Evolutionary conservation across 2,888 invertebrate species (phyloP).

Genomic region (Horisme vitalbata): DNA sequence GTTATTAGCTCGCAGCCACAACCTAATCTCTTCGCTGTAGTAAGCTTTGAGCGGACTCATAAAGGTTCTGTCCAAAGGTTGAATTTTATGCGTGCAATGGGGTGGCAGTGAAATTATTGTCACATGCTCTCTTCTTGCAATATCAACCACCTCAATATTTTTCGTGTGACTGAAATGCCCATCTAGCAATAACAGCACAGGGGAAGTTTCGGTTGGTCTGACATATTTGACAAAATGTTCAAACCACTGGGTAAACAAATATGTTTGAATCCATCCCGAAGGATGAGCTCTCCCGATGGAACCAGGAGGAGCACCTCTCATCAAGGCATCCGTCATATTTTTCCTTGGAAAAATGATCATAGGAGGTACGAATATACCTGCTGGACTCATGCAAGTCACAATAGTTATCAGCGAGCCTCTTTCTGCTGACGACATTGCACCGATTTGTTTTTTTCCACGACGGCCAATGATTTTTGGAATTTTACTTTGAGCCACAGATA

Average conservation of each 20-base stretch:
- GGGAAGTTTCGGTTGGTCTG: no score
- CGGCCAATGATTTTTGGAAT: constrained; percentile 39
- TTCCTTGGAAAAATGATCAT: constrained; percentile 35
- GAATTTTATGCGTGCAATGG: background rate
- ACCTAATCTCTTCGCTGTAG: constrained; percentile 33
- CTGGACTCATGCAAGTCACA: constrained; percentile 32
- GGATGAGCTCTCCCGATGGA: no score
- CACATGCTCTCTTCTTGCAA: no score
- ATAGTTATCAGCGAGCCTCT: constrained; percentile 28
- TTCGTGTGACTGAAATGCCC: no score
- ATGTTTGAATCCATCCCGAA: no score
- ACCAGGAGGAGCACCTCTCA: no score
- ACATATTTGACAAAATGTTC: no score
- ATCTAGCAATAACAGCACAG: no score
- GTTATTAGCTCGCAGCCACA: constrained; percentile 30
- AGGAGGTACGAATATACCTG: constrained; percentile 33
- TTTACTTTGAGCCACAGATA: constrained; percentile 44
- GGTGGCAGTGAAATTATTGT: no score
- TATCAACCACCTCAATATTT: no score
- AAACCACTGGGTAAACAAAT: no score
- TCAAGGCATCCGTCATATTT: constrained; percentile 1
- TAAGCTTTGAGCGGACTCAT: background rate
- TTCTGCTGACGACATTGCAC: constrained; percentile 43
- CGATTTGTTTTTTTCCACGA: constrained; percentile 47
- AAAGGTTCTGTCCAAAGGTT: background rate